Evolutionary conservation across 1,140 invertebrate species (phyloP).

Genomic region (Saxidomus purpurata): DNA sequence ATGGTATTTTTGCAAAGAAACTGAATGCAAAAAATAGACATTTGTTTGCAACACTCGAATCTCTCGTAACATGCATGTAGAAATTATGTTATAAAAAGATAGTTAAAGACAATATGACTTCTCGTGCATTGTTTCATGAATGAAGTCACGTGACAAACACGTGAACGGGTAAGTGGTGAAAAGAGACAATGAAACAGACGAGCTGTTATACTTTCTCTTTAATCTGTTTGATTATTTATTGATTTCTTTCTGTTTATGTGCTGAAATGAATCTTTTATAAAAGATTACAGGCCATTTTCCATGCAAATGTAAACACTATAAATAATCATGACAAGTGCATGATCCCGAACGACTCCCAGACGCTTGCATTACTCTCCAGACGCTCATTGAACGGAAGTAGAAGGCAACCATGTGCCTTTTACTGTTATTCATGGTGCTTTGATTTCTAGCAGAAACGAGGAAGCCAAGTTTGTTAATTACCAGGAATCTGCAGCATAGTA

Average conservation of each 20-base stretch:
- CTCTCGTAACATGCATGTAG: too few species aligned
- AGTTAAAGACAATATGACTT: too few species aligned
- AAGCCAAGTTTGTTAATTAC: slow-evolving; percentile 24
- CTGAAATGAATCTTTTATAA: neutral
- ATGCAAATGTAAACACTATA: neutral
- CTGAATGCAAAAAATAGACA: too few species aligned
- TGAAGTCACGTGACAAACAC: too few species aligned
- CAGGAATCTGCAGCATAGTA: neutral
- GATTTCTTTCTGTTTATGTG: neutral
- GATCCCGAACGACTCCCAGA: neutral
- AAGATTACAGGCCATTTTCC: neutral
- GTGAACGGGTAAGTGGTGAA: too few species aligned
- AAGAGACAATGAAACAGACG: too few species aligned
- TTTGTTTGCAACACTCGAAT: too few species aligned
- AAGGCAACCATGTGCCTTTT: neutral
- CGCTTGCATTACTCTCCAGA: slow-evolving; percentile 22
- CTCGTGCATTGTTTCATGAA: too few species aligned
- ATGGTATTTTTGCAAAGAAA: too few species aligned
- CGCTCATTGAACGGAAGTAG: slow-evolving; percentile 11
- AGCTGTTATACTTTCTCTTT: too few species aligned
- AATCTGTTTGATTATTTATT: too few species aligned
- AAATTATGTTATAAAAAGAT: too few species aligned
- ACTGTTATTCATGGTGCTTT: slow-evolving; percentile 33
- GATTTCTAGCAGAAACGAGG: neutral
- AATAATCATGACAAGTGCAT: slow-evolving; percentile 3